These are phyloP conservation scores for Petrophora chlorosata DNA, from an alignment of 2,888 invertebrate species.

Conservation along the genomic window DNA sequence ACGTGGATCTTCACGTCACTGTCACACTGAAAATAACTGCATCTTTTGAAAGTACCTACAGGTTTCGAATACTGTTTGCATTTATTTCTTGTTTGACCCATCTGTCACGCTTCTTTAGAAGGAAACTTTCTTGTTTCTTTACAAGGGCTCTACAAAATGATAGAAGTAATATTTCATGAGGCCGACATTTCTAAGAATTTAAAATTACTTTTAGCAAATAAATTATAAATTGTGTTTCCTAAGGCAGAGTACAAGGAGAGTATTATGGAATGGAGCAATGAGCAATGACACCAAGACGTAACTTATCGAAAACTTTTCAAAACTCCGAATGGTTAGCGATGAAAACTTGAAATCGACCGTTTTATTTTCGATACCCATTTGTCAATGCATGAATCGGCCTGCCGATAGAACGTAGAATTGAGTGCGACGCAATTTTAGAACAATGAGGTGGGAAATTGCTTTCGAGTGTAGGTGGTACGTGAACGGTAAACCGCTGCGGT, in stretches of 20 bases:
- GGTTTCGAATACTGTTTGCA: too few relatives aligned
- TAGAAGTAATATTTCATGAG: too few relatives aligned
- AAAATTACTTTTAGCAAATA: too few relatives aligned
- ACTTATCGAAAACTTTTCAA: constrained; percentile 1
- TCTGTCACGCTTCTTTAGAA: too few relatives aligned
- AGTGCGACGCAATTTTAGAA: constrained; percentile 70
- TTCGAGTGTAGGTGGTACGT: constrained; percentile 42
- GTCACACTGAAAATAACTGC: neutral
- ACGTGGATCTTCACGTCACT: neutral
- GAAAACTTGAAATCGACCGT: constrained; percentile 35
- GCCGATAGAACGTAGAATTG: constrained; percentile 49
- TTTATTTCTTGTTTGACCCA: neutral
- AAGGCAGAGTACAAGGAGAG: too few relatives aligned
- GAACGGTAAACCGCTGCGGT: constrained; percentile 33
- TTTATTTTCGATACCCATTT: constrained; percentile 54
- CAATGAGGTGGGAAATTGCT: constrained; percentile 74
- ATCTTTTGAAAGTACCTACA: too few relatives aligned
- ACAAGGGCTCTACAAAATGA: too few relatives aligned
- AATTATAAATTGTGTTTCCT: too few relatives aligned
- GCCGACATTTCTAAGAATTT: too few relatives aligned
- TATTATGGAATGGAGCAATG: too few relatives aligned
- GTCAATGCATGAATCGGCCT: constrained; percentile 53
- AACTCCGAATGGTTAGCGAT: constrained; percentile 9
- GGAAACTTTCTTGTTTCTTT: too few relatives aligned
- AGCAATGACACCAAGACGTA: neutral